Evolutionary conservation across 2,888 invertebrate species (phyloP).

Genomic region (Acleris sparsana): DNA sequence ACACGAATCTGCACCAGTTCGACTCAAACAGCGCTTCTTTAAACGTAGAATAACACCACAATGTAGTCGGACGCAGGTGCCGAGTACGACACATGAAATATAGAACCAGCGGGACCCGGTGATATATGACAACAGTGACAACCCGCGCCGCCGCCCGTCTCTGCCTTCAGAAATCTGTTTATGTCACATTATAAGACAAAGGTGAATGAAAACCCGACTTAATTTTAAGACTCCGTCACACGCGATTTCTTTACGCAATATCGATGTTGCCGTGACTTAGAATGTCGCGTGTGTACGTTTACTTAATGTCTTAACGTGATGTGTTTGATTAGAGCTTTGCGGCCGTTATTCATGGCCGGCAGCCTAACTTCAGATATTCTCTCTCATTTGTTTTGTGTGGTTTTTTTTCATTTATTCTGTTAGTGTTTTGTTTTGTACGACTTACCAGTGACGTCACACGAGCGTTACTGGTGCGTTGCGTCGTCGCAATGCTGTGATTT

Average conservation of each 20-base stretch:
- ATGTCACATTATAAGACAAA: slow-evolving; percentile 36
- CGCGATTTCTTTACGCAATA: slow-evolving; percentile 30
- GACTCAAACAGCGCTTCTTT: no score
- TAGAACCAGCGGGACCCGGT: slow-evolving; percentile 60
- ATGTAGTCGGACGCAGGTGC: slow-evolving; percentile 59
- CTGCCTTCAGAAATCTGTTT: slow-evolving; percentile 37
- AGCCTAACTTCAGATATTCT: slow-evolving; percentile 1
- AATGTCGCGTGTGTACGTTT: slow-evolving; percentile 30
- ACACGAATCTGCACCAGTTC: no score
- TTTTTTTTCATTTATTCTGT: background rate
- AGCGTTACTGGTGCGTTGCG: no score
- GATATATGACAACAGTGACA: slow-evolving; percentile 63
- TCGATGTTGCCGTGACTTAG: slow-evolving; percentile 33
- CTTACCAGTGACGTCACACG: no score
- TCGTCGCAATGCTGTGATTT: no score
- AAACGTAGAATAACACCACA: slow-evolving; percentile 13
- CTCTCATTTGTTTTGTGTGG: background rate
- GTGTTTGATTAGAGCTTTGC: slow-evolving; percentile 34
- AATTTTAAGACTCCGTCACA: slow-evolving; percentile 28
- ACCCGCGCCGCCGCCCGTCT: slow-evolving; percentile 47
- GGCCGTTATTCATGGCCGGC: slow-evolving; percentile 28
- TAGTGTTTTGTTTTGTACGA: no score
- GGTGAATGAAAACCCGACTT: slow-evolving; percentile 41
- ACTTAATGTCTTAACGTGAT: slow-evolving; percentile 33
- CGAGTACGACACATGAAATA: slow-evolving; percentile 63